Base-by-base conservation (phyloP, 2,797 vertebrate species). In the Girardinus metallicus region DNA sequence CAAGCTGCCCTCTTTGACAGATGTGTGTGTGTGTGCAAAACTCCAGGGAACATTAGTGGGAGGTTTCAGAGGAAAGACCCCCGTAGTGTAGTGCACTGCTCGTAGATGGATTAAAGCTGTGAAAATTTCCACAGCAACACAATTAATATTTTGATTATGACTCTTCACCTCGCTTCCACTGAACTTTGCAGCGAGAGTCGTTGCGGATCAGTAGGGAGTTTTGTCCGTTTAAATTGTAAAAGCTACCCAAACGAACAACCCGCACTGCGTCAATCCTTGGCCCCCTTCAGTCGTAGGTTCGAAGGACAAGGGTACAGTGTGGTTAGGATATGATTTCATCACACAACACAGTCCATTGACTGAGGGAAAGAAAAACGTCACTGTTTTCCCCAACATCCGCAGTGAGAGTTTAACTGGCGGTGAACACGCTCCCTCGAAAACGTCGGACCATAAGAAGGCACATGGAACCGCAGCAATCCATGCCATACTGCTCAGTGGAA, bases 51-150 rank as follows among this genome's bases (percentile, higher is more conserved):
- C 87, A 81, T 86, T 85, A 85, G 74, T 39, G 44, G 86, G 80
- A 3, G 43, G 81, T 75, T 90, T 86, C 78, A 12, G 43, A 86
- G 85, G 82, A 76, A 86, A 81, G 77, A 80, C 83, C 85, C 83
- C 91, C 84, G 83, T 91, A 92, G 87, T 95, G 94, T 92, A 92
- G 93, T 94, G 85, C 57, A 92, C 83, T 91, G 83, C 79, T 74
- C 5, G 36, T 49, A 87, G 87, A 89, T 89, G 82, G 81, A 94
- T 93, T 90, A 83, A 90, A 88, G 82, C 83, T 3, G 74, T 15
- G 43, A 76, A 83, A 79, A 46, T 73, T 79, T 34, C 82, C 77
- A 44, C 75, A 43, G 79, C 72, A 71, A 70, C 84, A 86, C 80
- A 90, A 89, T 92, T 90, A 88, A 86, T 88, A 92, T 90, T 93